Base-by-base conservation (phyloP, 2,113 vertebrate species). In the Pleuronectes platessa region DNA sequence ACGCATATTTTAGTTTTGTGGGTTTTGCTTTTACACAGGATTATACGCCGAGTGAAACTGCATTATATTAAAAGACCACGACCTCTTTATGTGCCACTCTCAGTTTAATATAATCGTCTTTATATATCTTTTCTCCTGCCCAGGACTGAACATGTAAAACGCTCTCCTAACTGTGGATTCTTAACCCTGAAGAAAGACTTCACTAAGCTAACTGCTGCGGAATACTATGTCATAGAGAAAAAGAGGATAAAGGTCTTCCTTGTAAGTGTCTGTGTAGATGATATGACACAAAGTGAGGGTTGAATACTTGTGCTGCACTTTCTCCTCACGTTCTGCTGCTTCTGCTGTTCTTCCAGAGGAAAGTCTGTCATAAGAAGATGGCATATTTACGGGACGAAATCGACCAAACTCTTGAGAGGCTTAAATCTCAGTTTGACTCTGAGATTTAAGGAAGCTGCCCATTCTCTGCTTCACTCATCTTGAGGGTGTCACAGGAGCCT, bases 141-240 rank as follows among this genome's bases (percentile, higher is more conserved):
- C 68, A 96, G 96, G 96, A 58, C 78, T 9, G 87, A 96, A 61
- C 95, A 95, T 1, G 21, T 49, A 6, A 95, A 94, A 67, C 92
- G 92, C 27, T 90, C 83, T 11, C 89, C 85, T 2, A 74, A 90
- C 56, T 96, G 94, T 88, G 93, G 84, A 0, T 96, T 96, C 82
- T 90, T 96, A 51, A 80, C 69, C 24, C 85, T 93, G 78, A 85
- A 82, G 59, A 93, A 90, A 75, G 59, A 79, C 40, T 92, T 95
- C 64, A 85, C 88, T 0, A 82, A 95, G 21, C 81, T 97, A 53
- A 95, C 94, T 3, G 80, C 95, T 86, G 93, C 94, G 27, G 94
- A 95, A 24, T 95, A 91, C 63, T 93, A 83, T 54, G 81, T 85
- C 18, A 81, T 95, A 75, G 96, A 96, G 59, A 93, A 92, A 76